A percentile compares a stretch with the other conserved stretches of the same genome.
Conservation (phyloP, 2,113 vertebrate genomes). For the Xiphophorus couchianus region DNA sequence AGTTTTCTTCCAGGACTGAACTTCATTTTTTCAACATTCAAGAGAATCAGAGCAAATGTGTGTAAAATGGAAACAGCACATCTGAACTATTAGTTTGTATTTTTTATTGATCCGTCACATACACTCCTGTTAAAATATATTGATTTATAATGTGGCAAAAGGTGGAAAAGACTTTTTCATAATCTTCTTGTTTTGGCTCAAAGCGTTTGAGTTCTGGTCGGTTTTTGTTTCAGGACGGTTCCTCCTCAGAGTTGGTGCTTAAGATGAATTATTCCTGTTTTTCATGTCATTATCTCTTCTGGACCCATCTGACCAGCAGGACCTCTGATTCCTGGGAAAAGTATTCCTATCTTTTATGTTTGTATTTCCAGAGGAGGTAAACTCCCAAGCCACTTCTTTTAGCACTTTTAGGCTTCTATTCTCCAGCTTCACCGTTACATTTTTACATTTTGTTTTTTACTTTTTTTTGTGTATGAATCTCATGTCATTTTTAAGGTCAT, state of each 20-base stretch:
- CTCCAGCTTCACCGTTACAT: constrained; percentile 22
- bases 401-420: constrained; percentile 59
- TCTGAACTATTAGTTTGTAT: no score
- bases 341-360: not conserved
- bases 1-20: no score
- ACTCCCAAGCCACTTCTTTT: constrained; percentile 23
- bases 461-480: constrained; percentile 28
- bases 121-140: not conserved
- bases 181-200: not conserved
- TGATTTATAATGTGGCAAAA: not conserved
- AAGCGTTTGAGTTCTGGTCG: not conserved
- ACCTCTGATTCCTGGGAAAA: constrained; percentile 18
- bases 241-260: not conserved
- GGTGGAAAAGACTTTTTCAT: not conserved
- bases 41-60: no score
- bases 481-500: constrained; percentile 32
- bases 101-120: not conserved
- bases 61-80: no score
- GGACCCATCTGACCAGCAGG: constrained; percentile 22
- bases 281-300: not conserved
- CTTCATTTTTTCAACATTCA: no score
- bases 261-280: not conserved
- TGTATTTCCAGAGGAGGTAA: constrained; percentile 13
- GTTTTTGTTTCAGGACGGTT: not conserved
- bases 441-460: constrained; percentile 4